Evolutionary conservation across 2,113 vertebrate species (phyloP), one percentile per base, ranked within the genome.

Genomic region (Rhynchomys soricoides): DNA sequence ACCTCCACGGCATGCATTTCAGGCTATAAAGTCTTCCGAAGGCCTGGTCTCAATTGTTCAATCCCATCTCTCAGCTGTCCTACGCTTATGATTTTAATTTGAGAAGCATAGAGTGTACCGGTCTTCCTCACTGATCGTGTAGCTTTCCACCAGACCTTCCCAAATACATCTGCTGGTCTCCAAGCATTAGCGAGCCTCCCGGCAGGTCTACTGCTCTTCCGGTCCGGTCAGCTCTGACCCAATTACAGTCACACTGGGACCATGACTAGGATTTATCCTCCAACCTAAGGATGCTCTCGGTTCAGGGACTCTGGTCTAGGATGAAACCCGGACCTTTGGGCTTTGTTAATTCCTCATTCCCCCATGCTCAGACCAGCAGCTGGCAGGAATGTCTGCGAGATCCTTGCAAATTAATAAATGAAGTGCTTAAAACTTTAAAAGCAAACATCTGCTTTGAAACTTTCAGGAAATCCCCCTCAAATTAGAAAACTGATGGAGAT

Each of bases 391-490:
- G 62, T 50, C 59, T 17, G 59, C 73, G 86, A 83, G 89, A 86
- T 43, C 5, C 52, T 77, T 82, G 45, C 9, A 85, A 95, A 57
- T 64, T 34, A 91, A 89, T 93, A 82, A 96, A 78, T 66, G 12
- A 91, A 82, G n/a, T 48, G 17, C 40, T 92, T 86, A 43, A 74
- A 55, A 89, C 55, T 86, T 77, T 73, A 73, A 86, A 89, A 74
- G 43, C 16, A 82, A 93, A 93, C 74, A 3, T 68, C 89, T 64
- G 10, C 57, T 57, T 52, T 59, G 62, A 93, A 95, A 94, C 24
- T 43, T 90, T 94, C 86, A 91, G 64, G 34, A 91, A 93, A 87
- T 45, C 37, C 19, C 95, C 34, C 11, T 59, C 77, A 91, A 89
- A n/a, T 74, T 68, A 75, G 77, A 45, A 85, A 95, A 70, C 62